Evolutionary conservation across 2,888 invertebrate genomes (phyloP).

Genomic region (Azorinus chamasolen): DNA sequence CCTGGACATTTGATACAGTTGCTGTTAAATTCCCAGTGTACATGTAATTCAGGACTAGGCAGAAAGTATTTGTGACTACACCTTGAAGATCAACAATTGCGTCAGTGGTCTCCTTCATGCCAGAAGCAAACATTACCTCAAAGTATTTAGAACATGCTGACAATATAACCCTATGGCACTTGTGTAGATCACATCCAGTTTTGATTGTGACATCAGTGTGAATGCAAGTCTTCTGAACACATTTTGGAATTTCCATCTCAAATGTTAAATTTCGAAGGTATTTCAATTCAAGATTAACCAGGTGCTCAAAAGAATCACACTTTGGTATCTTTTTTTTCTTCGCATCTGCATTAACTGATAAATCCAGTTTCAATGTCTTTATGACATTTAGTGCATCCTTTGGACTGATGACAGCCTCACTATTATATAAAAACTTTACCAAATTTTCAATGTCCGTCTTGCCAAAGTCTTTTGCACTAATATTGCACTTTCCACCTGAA

Average conservation of each 20-base stretch:
- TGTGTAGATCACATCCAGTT: conserved; percentile 48
- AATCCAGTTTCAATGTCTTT: conserved; percentile 40
- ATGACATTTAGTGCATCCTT: conserved; percentile 25
- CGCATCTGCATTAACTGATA: conserved; percentile 28
- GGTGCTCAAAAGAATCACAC: conserved; percentile 7
- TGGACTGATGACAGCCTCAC: conserved; percentile 24
- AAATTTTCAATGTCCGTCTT: conserved; percentile 29
- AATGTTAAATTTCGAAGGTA: conserved; percentile 51
- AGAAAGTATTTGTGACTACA: conserved; percentile 53
- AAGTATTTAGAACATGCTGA: conserved; percentile 63
- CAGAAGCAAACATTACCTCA: conserved; percentile 68
- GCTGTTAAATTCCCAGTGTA: conserved; percentile 55
- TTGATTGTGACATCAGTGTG: conserved; percentile 52
- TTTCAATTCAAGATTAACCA: conserved; percentile 41
- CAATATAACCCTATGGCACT: conserved; percentile 66
- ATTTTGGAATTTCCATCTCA: conserved; percentile 48
- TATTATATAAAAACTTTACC: conserved; percentile 48
- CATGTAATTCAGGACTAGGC: conserved; percentile 46
- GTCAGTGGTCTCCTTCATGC: conserved; percentile 59
- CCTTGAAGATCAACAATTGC: conserved; percentile 54
- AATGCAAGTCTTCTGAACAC: conserved; percentile 21
- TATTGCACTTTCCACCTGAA: neutral
- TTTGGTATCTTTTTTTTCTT: conserved; percentile 31
- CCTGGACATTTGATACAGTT: conserved; percentile 55
- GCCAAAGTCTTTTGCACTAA: conserved; percentile 16